Conservation (phyloP, 2,888 invertebrate genomes). For the Caenorhabditis sp. region DNA sequence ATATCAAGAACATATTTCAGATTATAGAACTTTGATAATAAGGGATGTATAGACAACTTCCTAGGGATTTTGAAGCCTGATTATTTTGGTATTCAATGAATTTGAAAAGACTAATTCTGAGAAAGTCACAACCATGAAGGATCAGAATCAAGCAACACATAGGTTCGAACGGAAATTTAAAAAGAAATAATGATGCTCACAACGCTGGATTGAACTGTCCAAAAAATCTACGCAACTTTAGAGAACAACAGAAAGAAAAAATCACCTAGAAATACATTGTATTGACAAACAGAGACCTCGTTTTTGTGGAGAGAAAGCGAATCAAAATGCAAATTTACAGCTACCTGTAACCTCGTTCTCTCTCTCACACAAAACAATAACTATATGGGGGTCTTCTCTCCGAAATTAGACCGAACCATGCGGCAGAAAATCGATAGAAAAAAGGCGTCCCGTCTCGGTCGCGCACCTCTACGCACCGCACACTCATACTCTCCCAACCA, state of each 20-base stretch:
- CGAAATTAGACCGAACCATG: constrained; percentile 27
- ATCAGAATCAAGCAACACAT: too few relatives aligned
- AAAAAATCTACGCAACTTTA: too few relatives aligned
- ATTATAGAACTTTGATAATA: too few relatives aligned
- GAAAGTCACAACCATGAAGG: too few relatives aligned
- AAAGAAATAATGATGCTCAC: too few relatives aligned
- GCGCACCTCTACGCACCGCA: constrained; percentile 50
- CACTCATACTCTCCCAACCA: constrained; percentile 27
- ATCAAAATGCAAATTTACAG: constrained; percentile 40
- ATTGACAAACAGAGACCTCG: not conserved
- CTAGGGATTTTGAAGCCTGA: too few relatives aligned
- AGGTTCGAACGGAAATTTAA: too few relatives aligned
- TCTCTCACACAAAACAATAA: constrained; percentile 36
- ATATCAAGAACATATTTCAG: too few relatives aligned
- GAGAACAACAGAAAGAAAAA: not conserved
- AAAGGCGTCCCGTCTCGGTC: constrained; percentile 21
- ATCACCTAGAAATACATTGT: not conserved
- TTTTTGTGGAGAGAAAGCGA: not conserved
- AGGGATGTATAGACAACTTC: too few relatives aligned
- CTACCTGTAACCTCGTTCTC: constrained; percentile 14
- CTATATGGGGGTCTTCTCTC: constrained; percentile 11
- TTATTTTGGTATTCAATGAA: too few relatives aligned
- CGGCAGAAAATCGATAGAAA: constrained; percentile 50
- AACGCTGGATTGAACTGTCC: too few relatives aligned
- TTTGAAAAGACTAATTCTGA: too few relatives aligned